phyloP scores from a whole-genome alignment of 2,113 vertebrate genomes.

The Heterocephalus glaber region DNA sequence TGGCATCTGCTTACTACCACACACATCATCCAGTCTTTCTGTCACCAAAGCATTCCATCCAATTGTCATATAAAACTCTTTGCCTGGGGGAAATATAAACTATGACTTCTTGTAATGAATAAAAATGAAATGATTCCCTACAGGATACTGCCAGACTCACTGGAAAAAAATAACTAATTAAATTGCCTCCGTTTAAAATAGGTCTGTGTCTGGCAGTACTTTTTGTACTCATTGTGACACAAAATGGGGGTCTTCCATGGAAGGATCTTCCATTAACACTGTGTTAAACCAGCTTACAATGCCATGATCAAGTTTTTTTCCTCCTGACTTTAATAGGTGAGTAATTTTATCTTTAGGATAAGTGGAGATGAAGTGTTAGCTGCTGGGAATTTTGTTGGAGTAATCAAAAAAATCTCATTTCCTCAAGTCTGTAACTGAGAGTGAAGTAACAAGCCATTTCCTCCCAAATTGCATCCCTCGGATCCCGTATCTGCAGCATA shows the following conservation, averaged over 20 bases:
- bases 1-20: constrained; percentile 53
- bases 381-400: constrained; percentile 28
- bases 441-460: constrained; percentile 47
- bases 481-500: neutral
- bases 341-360: constrained; percentile 54
- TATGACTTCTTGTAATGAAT: constrained; percentile 66
- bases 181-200: constrained; percentile 62
- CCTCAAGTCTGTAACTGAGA: constrained; percentile 38
- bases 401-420: constrained; percentile 67
- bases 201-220: constrained; percentile 37
- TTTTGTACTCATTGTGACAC: neutral
- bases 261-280: constrained; percentile 23
- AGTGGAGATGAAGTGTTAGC: constrained; percentile 55
- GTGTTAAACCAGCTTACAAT: constrained; percentile 48
- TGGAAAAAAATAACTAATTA: constrained; percentile 70
- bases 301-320: constrained; percentile 29
- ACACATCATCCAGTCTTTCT: constrained; percentile 68
- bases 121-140: constrained; percentile 70
- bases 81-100: constrained; percentile 68
- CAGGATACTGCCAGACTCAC: constrained; percentile 34
- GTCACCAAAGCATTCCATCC: constrained; percentile 63
- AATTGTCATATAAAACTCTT: constrained; percentile 65
- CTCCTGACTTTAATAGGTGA: constrained; percentile 46
- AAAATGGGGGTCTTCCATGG: constrained; percentile 3
- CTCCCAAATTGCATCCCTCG: neutral